Base-by-base conservation (phyloP, 2,888 invertebrate species). In the Rhorus exstirpatorius region DNA sequence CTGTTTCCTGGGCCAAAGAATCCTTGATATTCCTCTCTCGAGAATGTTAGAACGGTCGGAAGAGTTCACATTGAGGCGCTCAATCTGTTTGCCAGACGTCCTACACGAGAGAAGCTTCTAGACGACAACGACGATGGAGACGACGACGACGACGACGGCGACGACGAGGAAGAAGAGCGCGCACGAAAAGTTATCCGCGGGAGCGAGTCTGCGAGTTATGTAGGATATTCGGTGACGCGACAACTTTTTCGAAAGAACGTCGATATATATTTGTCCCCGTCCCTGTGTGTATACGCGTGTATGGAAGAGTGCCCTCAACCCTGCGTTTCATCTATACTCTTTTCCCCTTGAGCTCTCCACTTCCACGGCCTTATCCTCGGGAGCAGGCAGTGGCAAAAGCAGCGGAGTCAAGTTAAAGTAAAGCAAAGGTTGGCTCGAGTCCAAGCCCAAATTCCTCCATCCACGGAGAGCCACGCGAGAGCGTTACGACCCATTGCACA, bases 401-500 rank as follows among this genome's bases (percentile, higher is more conserved):
- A 81, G 86, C 84, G 80, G 89, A 91, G 89, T 89, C 88, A 86
- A 88, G n/a, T 86, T 86, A 86, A 89, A 90, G 89, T 88, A 89
- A 90, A 90, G 89, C 88, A 88, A 88, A 86, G 87, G 86, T 89
- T 92, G 92, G 92, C 91, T 82, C 74, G 70, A 83, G 87, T 89
- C 91, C 91, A 91, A 91, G 87, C 88, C 84, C 83, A 89, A 88
- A 90, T 90, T 89, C 87, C 86, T 75, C 79, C 67, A 84, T 86
- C 86, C 86, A 79, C 79, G 84, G 86, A 81, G 84, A 83, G 85
- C 85, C 80, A 79, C 81, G 86, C 86, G 76, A 83, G 85, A 86
- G 85, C 89, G 90, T 91, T 88, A 88, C 90, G 86, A 88, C 84
- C 90, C 90, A 90, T 90, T 90, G 89, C 90, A 90, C 90, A 89